A percentile compares a stretch with the other conserved stretches of the same genome.
These are phyloP conservation scores for Aplodontia rufa DNA, from an alignment of 2,113 vertebrate genomes.

Conservation along the genomic window DNA sequence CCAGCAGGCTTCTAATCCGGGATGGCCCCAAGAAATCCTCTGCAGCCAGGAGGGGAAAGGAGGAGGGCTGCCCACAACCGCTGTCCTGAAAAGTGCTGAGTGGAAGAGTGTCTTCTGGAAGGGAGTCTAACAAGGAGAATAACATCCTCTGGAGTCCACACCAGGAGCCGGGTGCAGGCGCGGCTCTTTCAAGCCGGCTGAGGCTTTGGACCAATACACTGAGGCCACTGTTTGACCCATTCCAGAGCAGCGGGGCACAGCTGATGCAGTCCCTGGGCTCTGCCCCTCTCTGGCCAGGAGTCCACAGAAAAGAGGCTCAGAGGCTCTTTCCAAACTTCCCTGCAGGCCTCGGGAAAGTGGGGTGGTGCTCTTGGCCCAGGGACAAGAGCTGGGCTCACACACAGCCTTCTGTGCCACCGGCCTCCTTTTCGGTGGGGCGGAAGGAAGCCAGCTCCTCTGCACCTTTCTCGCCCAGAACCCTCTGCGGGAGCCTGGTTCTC, in stretches of 20 bases:
- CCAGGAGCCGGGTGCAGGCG: neutral
- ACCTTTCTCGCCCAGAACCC: neutral
- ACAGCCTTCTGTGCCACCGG: neutral
- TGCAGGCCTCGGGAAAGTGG: neutral
- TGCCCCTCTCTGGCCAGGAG: neutral
- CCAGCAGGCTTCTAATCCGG: conserved; percentile 69
- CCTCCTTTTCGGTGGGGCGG: neutral
- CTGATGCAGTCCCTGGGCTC: accelerated
- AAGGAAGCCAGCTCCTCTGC: neutral
- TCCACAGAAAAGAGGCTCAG: neutral
- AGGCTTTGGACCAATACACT: neutral
- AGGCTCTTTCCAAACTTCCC: neutral
- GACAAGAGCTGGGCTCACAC: neutral
- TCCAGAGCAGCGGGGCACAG: conserved; percentile 24
- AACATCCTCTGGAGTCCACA: conserved; percentile 66
- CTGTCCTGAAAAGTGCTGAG: neutral
- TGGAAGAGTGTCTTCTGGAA: conserved; percentile 39
- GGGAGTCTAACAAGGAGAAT: conserved; percentile 45
- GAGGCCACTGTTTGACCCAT: conserved; percentile 34
- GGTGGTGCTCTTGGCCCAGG: neutral
- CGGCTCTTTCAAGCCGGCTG: neutral
- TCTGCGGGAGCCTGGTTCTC: conserved; percentile 49
- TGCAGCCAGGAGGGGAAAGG: neutral
- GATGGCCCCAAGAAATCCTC: neutral
- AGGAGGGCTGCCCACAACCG: neutral